Base-by-base conservation (phyloP, 2,113 vertebrate species). In the Alouatta palliata region DNA sequence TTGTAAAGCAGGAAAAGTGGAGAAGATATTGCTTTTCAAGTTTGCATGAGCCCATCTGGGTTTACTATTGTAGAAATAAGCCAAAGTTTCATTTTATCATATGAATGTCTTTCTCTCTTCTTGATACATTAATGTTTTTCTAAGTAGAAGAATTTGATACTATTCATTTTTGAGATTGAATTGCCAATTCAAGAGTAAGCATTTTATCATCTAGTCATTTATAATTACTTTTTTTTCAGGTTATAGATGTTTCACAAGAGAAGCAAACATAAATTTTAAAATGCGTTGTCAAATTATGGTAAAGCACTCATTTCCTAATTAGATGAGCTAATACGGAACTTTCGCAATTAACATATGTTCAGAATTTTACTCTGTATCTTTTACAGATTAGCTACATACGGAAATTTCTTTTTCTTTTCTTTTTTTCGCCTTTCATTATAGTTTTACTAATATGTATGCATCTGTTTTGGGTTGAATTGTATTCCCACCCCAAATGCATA, bases 251-350 rank as follows among this genome's bases (percentile, higher is more conserved):
- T 81, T 68, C n/a, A 45, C 87, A 94, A 64, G n/a, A 61, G 66
- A 95, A 96, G 90, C 14, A 79, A 79, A 68, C 83, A 40, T 49
- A 86, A 92, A 54, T 64, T 91, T 90, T 80, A 80, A 21, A 83
- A 84, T 83, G 70, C 83, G 7, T 20, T 80, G 45, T 52, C 58
- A 92, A 94, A 71, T 82, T 86, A 37, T 64, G 56, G 43, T 56
- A 92, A 86, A 79, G 25, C n/a, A 68, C 68, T 94, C 23, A 87
- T 75, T 94, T 90, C 86, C 61, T 75, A 25, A 96, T 64, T 64
- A 96, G 85, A 90, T 77, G 52, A 89, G n/a, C 47, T 79, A 58
- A 79, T 45, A 47, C 19, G 71, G 47, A 70, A 87, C 40, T 95
- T 92, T 84, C 45, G 73, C 47, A 90, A 82, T 90, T 83, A 90